These are phyloP conservation scores for Lasioglossum leucozonium DNA, from an alignment of 2,888 invertebrate species.

Conservation along the genomic window DNA sequence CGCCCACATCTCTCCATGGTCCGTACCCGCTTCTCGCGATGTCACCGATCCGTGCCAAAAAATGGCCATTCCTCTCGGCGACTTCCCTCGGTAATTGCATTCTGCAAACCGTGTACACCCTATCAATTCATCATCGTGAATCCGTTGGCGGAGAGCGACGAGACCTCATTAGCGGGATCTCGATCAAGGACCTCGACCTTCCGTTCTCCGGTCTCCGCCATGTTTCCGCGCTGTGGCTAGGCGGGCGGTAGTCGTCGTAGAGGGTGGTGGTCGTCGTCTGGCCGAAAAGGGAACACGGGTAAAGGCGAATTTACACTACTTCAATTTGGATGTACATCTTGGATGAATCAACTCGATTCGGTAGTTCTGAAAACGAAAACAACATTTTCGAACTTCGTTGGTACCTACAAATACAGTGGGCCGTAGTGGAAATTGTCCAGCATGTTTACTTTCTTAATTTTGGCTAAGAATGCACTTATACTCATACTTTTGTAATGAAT, in stretches of 20 bases:
- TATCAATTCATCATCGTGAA: background rate
- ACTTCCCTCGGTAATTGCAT: constrained; percentile 2
- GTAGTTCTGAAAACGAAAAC: background rate
- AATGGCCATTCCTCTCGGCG: constrained; percentile 6
- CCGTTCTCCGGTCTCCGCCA: constrained; percentile 27
- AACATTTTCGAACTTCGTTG: background rate
- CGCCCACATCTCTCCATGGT: background rate
- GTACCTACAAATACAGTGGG: no score
- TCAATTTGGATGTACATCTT: background rate
- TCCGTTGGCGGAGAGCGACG: background rate
- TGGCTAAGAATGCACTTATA: no score
- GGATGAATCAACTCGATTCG: background rate
- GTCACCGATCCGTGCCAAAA: background rate
- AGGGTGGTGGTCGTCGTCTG: background rate
- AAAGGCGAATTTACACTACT: constrained; percentile 23
- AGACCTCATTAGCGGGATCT: constrained; percentile 13
- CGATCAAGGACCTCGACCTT: constrained; percentile 38
- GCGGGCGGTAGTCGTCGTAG: background rate
- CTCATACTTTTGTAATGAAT: no score
- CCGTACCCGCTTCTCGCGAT: background rate
- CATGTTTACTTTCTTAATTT: no score
- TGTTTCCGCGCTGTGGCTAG: constrained; percentile 15
- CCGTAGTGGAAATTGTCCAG: no score
- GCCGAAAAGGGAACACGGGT: constrained; percentile 27
- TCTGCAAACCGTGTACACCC: background rate